A percentile compares a stretch with the other conserved stretches of the same genome.
Evolutionary conservation across 2,888 invertebrate species (phyloP).

Genomic region (Trichogramma dendrolimi): DNA sequence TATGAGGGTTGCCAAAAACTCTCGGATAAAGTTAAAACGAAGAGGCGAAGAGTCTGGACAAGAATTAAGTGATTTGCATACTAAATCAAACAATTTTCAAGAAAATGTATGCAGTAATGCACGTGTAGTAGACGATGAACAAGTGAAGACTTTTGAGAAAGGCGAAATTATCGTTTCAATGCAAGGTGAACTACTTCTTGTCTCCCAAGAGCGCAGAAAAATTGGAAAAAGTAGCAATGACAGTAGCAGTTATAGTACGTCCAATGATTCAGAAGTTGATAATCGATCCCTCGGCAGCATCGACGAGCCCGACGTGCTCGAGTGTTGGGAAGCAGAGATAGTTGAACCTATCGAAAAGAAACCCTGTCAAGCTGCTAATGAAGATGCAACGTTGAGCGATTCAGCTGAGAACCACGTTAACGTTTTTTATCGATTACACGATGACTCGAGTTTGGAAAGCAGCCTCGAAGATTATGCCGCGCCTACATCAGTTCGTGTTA

Average conservation of each 20-base stretch:
- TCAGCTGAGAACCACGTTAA: slow-evolving; percentile 39
- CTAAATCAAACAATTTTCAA: slow-evolving; percentile 1
- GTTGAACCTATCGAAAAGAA: slow-evolving; percentile 37
- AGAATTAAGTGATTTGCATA: neutral
- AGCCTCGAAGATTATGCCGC: slow-evolving; percentile 31
- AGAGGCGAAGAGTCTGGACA: neutral
- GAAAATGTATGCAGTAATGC: slow-evolving; percentile 15
- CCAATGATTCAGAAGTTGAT: slow-evolving; percentile 16
- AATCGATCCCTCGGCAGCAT: slow-evolving; percentile 41
- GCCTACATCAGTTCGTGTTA: slow-evolving; percentile 20
- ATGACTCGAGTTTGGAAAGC: slow-evolving; percentile 36
- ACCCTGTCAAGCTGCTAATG: neutral
- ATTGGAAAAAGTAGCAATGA: slow-evolving; percentile 22
- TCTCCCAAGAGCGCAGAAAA: slow-evolving; percentile 14
- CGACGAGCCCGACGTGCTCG: slow-evolving; percentile 53
- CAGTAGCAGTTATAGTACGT: slow-evolving; percentile 27
- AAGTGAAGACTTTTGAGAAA: slow-evolving; percentile 45
- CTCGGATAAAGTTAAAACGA: slow-evolving; percentile 40
- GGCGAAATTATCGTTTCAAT: slow-evolving; percentile 47
- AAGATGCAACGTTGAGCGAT: neutral
- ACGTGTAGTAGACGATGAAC: slow-evolving; percentile 33
- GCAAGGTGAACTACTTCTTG: slow-evolving; percentile 44
- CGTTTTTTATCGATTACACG: slow-evolving; percentile 45
- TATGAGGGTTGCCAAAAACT: slow-evolving; percentile 51
- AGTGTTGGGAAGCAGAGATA: slow-evolving; percentile 53